These are phyloP conservation scores for Drosophila subsilvestris DNA, from an alignment of 2,888 invertebrate species.

Conservation along the genomic window DNA sequence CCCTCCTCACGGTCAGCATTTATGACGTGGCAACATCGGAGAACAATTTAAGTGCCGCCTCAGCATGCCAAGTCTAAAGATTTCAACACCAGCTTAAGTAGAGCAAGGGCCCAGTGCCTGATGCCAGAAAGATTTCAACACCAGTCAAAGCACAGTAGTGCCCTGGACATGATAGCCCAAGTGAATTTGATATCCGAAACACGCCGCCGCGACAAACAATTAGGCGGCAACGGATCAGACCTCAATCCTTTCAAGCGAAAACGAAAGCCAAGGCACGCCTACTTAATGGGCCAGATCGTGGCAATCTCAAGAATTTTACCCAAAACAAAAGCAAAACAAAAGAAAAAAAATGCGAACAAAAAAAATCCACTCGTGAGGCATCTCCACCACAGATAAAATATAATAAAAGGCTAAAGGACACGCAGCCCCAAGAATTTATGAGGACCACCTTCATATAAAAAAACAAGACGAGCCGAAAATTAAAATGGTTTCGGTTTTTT, in stretches of 20 bases:
- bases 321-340: slow-evolving; percentile 14
- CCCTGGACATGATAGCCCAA: slow-evolving; percentile 50
- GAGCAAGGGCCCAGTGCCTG: slow-evolving; percentile 4
- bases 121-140: slow-evolving; percentile 57
- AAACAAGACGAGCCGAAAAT: slow-evolving; percentile 44
- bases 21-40: slow-evolving; percentile 61
- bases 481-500: slow-evolving; percentile 61
- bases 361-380: slow-evolving; percentile 30
- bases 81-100: slow-evolving; percentile 53
- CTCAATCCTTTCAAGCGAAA: slow-evolving; percentile 69
- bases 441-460: slow-evolving; percentile 70
- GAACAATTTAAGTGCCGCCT: slow-evolving; percentile 59
- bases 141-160: slow-evolving; percentile 34
- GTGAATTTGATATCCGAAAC: slow-evolving; percentile 63
- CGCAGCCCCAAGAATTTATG: slow-evolving; percentile 74
- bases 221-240: slow-evolving; percentile 44
- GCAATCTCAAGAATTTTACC: slow-evolving; percentile 52
- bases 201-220: slow-evolving; percentile 76
- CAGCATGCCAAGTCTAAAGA: slow-evolving; percentile 37
- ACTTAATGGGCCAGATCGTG: slow-evolving; percentile 47
- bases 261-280: slow-evolving; percentile 60
- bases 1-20: slow-evolving; percentile 34
- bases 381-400: slow-evolving; percentile 59
- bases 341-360: background rate
- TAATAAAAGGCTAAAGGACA: slow-evolving; percentile 79